Conservation (phyloP, 1,140 invertebrate genomes). For the Drosophila dunni region DNA sequence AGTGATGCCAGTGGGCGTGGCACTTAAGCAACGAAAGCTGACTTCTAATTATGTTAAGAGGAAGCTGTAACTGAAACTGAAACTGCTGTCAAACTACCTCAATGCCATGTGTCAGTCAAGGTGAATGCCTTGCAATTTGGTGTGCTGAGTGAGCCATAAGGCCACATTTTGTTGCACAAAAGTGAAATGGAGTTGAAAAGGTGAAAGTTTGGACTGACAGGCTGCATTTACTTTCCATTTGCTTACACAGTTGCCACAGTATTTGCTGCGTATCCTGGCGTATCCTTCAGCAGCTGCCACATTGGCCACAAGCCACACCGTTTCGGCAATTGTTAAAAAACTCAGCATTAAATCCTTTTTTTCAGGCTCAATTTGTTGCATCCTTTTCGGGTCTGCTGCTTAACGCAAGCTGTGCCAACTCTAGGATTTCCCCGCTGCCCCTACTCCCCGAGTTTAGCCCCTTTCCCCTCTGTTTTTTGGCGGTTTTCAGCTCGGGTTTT, state of each 20-base stretch:
- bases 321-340: conserved; percentile 43
- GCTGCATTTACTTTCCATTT: conserved; percentile 17
- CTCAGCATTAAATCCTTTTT: conserved; percentile 56
- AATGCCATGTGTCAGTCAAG: conserved; percentile 46
- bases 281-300: conserved; percentile 8
- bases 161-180: conserved; percentile 11
- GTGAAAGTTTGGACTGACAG: conserved; percentile 5
- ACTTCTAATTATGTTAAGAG: conserved; percentile 37
- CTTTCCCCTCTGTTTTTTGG: conserved; percentile 30
- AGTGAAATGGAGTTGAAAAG: conserved; percentile 25
- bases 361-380: conserved; percentile 58
- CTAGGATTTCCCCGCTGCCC: not conserved
- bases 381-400: conserved; percentile 14
- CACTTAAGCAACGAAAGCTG: conserved; percentile 48
- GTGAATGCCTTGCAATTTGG: conserved; percentile 8
- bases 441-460: not conserved
- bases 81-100: conserved; percentile 34
- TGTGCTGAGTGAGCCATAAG: conserved; percentile 5
- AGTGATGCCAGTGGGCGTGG: conserved; percentile 41
- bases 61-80: conserved; percentile 3
- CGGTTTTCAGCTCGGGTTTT: conserved; percentile 33
- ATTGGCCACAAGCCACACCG: conserved; percentile 39
- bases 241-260: conserved; percentile 13
- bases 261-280: conserved; percentile 19
- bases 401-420: conserved; percentile 63